Evolutionary conservation across 2,888 invertebrate species (phyloP), one percentile per base, ranked within the genome.

Genomic region (Drosophila tripunctata): DNA sequence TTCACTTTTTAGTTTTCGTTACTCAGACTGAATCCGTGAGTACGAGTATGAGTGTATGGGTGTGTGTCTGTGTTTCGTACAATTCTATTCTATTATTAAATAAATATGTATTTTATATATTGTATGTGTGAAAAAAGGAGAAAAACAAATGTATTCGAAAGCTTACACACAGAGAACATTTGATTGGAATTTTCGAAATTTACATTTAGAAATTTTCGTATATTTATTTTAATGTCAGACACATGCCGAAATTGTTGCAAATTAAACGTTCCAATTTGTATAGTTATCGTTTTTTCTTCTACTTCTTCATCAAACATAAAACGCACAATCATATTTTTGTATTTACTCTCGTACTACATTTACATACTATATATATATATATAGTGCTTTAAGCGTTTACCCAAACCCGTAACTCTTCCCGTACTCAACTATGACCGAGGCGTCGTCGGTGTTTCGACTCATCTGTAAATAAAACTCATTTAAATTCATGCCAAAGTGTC

Each of bases 391-490:
- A 56, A 56, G 40, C 44, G 55, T 68, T 55, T 52, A 57, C 22
- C 41, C 19, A 30, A 36, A 60, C 12, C n/a, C n/a, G 17, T 45
- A 17, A 36, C 15, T 21, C 8, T 31, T 30, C 31, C 21, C 47
- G 64, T 60, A 48, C 57, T 64, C 71, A 62, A 69, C 60, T 73
- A 78, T 62, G 61, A 43, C 44, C 40, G 27, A 44, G 33, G 40
- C 41, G 47, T 45, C 62, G 27, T 50, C 66, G n/a, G n/a, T n/a
- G 54, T 36, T 55, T 56, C 66, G 64, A 84, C 64, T 77, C 85
- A 82, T 81, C 67, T 81, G 85, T 85, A 81, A 79, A 81, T 81
- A 84, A 77, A 77, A 63, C 57, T 82, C 81, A 81, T 82, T 57
- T 52, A 64, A 68, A 81, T 57, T 82, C 84, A 80, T 80, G 67